Conservation (phyloP, 2,888 invertebrate species). For the Lottia gigantea region DNA sequence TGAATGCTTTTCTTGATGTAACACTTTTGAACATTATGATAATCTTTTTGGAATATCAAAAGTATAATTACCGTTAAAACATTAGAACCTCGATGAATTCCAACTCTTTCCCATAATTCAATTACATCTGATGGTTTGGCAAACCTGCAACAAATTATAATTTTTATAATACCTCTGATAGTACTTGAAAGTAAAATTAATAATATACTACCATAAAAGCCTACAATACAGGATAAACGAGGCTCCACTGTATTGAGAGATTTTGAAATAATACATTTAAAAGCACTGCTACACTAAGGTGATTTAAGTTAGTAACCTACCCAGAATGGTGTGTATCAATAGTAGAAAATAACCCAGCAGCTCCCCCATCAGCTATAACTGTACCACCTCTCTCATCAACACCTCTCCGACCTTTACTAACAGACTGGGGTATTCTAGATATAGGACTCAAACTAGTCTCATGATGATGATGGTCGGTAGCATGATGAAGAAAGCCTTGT, state of each 20-base stretch:
- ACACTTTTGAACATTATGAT: too few relatives aligned
- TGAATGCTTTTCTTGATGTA: too few relatives aligned
- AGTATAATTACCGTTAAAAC: slow-evolving; percentile 49
- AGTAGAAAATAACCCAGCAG: slow-evolving; percentile 62
- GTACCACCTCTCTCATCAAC: not conserved
- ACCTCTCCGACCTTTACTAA: not conserved
- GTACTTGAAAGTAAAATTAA: too few relatives aligned
- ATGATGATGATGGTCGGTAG: slow-evolving; percentile 9
- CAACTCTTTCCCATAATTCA: slow-evolving; percentile 66
- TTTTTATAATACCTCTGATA: too few relatives aligned
- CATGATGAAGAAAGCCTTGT: slow-evolving; percentile 73
- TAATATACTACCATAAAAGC: too few relatives aligned
- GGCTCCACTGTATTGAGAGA: too few relatives aligned
- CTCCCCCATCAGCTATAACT: slow-evolving; percentile 37
- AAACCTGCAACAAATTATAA: slow-evolving; percentile 49
- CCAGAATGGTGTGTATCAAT: slow-evolving; percentile 64
- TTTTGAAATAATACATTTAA: too few relatives aligned
- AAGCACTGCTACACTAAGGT: too few relatives aligned
- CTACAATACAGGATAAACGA: too few relatives aligned
- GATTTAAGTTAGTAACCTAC: slow-evolving; percentile 40
- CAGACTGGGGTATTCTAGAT: not conserved
- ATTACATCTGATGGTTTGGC: slow-evolving; percentile 62
- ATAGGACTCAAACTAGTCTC: slow-evolving; percentile 14
- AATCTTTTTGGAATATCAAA: not conserved
- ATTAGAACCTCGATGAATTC: slow-evolving; percentile 59